Percentiles rank a stretch among this genome's conserved stretches.
Evolutionary conservation across 2,113 vertebrate genomes (phyloP).

Genomic region (Porphyrio hochstetteri): DNA sequence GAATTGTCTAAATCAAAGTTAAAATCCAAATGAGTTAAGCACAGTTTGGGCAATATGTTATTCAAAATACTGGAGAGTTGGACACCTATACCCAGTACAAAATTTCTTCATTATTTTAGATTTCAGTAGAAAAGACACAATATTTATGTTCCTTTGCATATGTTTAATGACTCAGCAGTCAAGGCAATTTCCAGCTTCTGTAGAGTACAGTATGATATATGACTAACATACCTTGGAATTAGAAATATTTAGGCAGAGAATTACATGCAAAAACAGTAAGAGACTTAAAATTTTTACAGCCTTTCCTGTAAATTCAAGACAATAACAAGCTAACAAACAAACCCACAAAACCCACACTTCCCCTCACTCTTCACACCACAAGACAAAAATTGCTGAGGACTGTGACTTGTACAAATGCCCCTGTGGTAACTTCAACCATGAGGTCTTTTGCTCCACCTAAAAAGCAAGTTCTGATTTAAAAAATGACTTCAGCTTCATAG

Average conservation of each 20-base stretch:
- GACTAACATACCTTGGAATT: not conserved
- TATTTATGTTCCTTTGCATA: not conserved
- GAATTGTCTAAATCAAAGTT: not conserved
- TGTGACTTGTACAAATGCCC: slow-evolving; percentile 41
- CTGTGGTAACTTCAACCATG: slow-evolving; percentile 54
- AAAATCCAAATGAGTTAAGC: not conserved
- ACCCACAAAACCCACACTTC: not conserved
- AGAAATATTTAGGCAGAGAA: not conserved
- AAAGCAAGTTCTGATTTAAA: slow-evolving; percentile 55
- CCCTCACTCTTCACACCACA: not conserved
- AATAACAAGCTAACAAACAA: not conserved
- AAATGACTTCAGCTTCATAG: slow-evolving; percentile 70
- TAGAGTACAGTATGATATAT: not conserved
- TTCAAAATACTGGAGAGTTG: not conserved
- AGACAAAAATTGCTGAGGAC: not conserved
- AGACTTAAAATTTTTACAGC: not conserved
- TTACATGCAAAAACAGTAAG: not conserved
- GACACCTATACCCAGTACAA: not conserved
- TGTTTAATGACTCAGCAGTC: not conserved
- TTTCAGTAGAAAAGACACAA: slow-evolving; percentile 3
- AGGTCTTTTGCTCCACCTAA: slow-evolving; percentile 72
- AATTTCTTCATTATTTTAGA: not conserved
- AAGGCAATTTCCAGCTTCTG: not conserved
- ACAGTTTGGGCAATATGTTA: not conserved
- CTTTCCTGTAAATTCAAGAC: not conserved